A percentile compares a stretch with the other conserved stretches of the same genome.
These are phyloP conservation scores for Rhynchophorus ferrugineus DNA, from an alignment of 1,140 invertebrate species.

Conservation along the genomic window DNA sequence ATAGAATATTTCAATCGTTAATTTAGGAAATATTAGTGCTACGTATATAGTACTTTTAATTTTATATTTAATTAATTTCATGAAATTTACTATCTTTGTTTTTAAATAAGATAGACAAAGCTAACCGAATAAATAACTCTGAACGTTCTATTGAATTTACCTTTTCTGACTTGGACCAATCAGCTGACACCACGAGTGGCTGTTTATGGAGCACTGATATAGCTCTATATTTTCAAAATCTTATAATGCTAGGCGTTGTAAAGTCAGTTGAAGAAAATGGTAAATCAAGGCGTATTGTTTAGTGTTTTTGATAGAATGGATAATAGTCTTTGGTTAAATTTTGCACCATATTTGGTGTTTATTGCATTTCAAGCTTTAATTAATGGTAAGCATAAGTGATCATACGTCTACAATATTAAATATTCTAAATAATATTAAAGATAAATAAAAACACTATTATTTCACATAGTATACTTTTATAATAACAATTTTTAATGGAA, in stretches of 20 bases:
- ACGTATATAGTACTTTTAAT: too few relatives aligned
- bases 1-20: too few relatives aligned
- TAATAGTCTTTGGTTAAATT: slow-evolving; percentile 24
- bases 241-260: not conserved
- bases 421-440: slow-evolving; percentile 10
- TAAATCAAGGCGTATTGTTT: not conserved
- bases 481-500: too few relatives aligned
- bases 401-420: slow-evolving; percentile 6
- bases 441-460: too few relatives aligned
- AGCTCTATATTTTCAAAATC: slow-evolving; percentile 10
- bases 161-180: slow-evolving; percentile 18
- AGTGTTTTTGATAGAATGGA: slow-evolving; percentile 1
- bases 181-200: slow-evolving; percentile 20
- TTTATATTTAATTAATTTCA: too few relatives aligned
- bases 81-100: too few relatives aligned
- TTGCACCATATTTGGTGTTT: slow-evolving; percentile 29
- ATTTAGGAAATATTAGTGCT: too few relatives aligned
- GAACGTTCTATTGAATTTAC: too few relatives aligned
- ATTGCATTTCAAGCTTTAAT: slow-evolving; percentile 32
- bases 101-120: too few relatives aligned
- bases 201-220: slow-evolving; percentile 2
- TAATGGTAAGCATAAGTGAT: slow-evolving; percentile 27
- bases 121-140: too few relatives aligned
- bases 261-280: slow-evolving; percentile 5
- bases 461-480: too few relatives aligned